phyloP scores from a whole-genome alignment of 2,888 invertebrate genomes.

The Ichneumoninae sp. region DNA sequence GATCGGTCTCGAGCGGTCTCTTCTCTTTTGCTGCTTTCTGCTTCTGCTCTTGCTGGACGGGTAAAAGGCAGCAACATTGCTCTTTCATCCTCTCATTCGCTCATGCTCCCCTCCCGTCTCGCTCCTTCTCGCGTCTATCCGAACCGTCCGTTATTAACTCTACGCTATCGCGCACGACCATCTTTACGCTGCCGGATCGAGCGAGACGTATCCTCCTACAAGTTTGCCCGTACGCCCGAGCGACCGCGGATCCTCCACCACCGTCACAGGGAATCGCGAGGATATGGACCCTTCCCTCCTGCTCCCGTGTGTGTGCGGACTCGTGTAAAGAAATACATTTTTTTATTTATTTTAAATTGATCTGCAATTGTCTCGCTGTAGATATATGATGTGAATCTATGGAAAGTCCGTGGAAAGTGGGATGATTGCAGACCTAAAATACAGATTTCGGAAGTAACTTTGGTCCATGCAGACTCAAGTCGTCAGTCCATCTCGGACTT shows the following conservation, averaged over 20 bases:
- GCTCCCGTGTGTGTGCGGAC: constrained; percentile 3
- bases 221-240: constrained; percentile 20
- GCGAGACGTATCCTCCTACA: constrained; percentile 72
- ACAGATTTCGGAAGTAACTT: not conserved
- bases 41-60: constrained; percentile 52
- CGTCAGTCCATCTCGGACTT: not conserved
- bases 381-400: too few relatives aligned
- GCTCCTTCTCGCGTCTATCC: constrained; percentile 75
- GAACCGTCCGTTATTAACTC: constrained; percentile 81
- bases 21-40: constrained; percentile 59
- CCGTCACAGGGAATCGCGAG: constrained; percentile 47
- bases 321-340: not conserved
- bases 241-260: constrained; percentile 39
- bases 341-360: not conserved
- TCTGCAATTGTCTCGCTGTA: too few relatives aligned
- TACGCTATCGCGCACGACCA: constrained; percentile 80
- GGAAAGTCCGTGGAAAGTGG: too few relatives aligned
- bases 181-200: constrained; percentile 81
- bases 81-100: constrained; percentile 65
- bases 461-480: not conserved
- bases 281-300: constrained; percentile 18
- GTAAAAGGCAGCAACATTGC: constrained; percentile 47
- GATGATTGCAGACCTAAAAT: too few relatives aligned
- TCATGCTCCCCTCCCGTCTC: constrained; percentile 37
- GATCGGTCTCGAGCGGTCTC: constrained; percentile 63